Evolutionary conservation across 2,113 vertebrate species (phyloP).

Genomic region (Todiramphus chloris): DNA sequence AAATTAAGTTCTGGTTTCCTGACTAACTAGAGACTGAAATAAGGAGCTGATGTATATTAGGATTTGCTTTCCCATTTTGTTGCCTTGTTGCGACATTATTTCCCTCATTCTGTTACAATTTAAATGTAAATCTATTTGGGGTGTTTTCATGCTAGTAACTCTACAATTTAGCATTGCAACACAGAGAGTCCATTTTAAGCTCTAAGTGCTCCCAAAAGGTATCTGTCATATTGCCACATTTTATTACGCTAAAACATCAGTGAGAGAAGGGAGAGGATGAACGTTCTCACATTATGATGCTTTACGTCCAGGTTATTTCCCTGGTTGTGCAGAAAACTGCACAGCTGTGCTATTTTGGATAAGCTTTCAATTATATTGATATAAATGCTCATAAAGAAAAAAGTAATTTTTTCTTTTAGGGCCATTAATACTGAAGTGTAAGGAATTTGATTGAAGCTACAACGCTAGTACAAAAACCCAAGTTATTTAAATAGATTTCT

Average conservation of each 20-base stretch:
- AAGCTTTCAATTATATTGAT: background rate
- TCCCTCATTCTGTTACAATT: background rate
- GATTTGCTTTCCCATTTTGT: background rate
- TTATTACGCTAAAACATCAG: background rate
- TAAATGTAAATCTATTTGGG: constrained; percentile 26
- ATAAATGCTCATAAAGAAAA: background rate
- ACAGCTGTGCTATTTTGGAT: background rate
- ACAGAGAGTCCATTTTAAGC: constrained; percentile 3
- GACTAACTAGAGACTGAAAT: background rate
- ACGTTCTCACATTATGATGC: background rate
- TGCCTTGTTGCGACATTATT: background rate
- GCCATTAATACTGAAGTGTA: background rate
- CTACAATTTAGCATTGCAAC: background rate
- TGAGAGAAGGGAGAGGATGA: background rate
- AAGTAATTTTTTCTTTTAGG: background rate
- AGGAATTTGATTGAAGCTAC: background rate
- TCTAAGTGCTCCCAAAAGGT: constrained; percentile 41
- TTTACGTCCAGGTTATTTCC: background rate
- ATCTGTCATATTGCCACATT: background rate
- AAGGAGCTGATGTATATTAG: background rate
- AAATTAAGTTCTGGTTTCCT: background rate
- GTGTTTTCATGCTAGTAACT: background rate
- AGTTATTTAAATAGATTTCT: background rate
- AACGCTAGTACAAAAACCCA: background rate
- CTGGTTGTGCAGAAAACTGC: background rate